These are phyloP conservation scores for Pedetes capensis DNA, from an alignment of 2,113 vertebrate species.

Conservation along the genomic window DNA sequence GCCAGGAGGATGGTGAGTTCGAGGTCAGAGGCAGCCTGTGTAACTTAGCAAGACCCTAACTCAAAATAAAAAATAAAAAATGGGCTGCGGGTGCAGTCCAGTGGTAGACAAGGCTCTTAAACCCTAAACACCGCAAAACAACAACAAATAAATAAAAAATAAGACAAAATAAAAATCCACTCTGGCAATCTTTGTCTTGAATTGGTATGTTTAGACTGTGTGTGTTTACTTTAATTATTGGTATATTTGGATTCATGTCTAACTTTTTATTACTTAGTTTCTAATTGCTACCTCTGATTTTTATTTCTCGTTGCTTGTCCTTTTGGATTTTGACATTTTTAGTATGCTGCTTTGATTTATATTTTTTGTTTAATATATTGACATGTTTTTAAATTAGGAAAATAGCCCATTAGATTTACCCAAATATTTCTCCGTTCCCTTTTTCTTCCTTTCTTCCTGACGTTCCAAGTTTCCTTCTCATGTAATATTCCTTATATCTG, in stretches of 20 bases:
- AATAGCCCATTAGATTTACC: neutral
- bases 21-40: no score
- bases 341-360: neutral
- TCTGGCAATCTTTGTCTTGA: neutral
- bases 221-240: neutral
- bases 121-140: no score
- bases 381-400: neutral
- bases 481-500: neutral
- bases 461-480: neutral
- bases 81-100: no score
- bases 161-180: no score
- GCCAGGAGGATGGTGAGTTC: no score
- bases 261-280: slow-evolving; percentile 16
- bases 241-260: neutral
- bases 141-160: no score
- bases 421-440: neutral
- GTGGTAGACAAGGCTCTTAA: no score
- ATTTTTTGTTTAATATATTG: neutral
- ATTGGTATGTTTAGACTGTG: neutral
- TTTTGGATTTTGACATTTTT: neutral
- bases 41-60: no score
- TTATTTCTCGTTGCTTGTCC: neutral
- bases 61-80: no score
- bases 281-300: neutral
- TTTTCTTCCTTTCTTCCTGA: neutral